A percentile compares a stretch with the other conserved stretches of the same genome.
phyloP scores from a whole-genome alignment of 1,140 invertebrate species.

The Dolichoris vasculosae region DNA sequence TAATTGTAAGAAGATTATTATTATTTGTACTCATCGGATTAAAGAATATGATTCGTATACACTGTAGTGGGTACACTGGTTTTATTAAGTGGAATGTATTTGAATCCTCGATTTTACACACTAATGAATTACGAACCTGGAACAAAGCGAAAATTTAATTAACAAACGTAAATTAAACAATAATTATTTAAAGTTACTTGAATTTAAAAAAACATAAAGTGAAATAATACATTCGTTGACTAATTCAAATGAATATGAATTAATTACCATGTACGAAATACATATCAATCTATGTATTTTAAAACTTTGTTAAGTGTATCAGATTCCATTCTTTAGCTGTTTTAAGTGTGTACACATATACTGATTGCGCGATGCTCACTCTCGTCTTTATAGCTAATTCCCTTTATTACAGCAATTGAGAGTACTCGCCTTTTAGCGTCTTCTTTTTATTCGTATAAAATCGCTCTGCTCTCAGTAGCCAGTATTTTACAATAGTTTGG shows the following conservation, averaged over 20 bases:
- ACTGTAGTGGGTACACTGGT: no score
- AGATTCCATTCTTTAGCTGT: not conserved
- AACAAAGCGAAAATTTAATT: not conserved
- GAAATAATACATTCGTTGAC: not conserved
- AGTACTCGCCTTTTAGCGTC: not conserved
- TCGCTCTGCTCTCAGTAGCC: not conserved
- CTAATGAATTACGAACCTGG: not conserved
- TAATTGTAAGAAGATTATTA: no score
- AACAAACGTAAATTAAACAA: not conserved
- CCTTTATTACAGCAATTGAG: conserved; percentile 17
- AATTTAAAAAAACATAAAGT: not conserved
- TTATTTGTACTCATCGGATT: no score
- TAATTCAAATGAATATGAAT: not conserved
- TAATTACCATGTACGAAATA: not conserved
- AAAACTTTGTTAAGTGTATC: not conserved
- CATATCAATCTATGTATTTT: not conserved
- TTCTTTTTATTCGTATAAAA: not conserved
- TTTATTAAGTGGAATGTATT: no score
- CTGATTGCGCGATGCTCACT: not conserved
- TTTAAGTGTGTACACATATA: not conserved
- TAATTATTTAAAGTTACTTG: not conserved
- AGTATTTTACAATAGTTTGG: not conserved
- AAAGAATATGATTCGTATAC: no score
- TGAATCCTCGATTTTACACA: not conserved
- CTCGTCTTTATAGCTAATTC: not conserved